A percentile compares a stretch with the other conserved stretches of the same genome.
Conservation (phyloP, 2,797 vertebrate genomes). For the Clarias platycephalus region DNA sequence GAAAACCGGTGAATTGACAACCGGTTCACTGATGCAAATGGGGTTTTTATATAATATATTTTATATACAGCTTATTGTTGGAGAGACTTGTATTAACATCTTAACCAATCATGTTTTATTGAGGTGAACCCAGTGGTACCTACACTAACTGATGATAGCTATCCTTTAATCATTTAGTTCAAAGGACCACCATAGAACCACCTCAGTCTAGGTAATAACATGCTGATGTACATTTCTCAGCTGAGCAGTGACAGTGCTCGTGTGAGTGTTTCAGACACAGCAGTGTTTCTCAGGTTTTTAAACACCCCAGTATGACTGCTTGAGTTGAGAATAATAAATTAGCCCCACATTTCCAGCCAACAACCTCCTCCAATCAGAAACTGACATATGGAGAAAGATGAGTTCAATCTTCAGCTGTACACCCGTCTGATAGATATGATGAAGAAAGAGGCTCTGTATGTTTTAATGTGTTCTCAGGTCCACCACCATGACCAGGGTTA, state of each 20-base stretch:
- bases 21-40: too few relatives aligned
- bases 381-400: not conserved
- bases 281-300: not conserved
- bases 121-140: not conserved
- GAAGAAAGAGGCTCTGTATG: too few relatives aligned
- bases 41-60: too few relatives aligned
- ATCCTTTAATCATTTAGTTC: not conserved
- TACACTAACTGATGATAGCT: not conserved
- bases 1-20: too few relatives aligned
- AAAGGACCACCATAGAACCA: not conserved
- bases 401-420: not conserved
- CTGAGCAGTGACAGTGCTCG: not conserved
- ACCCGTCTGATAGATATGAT: too few relatives aligned
- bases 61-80: not conserved
- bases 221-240: not conserved
- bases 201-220: not conserved
- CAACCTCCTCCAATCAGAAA: not conserved
- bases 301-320: not conserved
- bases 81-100: not conserved
- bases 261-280: not conserved
- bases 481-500: too few relatives aligned
- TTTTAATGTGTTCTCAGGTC: too few relatives aligned
- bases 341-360: not conserved
- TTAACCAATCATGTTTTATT: not conserved
- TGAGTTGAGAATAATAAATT: not conserved